phyloP scores from a whole-genome alignment of 1,140 invertebrate genomes.

The Scaptomyza graminum region DNA sequence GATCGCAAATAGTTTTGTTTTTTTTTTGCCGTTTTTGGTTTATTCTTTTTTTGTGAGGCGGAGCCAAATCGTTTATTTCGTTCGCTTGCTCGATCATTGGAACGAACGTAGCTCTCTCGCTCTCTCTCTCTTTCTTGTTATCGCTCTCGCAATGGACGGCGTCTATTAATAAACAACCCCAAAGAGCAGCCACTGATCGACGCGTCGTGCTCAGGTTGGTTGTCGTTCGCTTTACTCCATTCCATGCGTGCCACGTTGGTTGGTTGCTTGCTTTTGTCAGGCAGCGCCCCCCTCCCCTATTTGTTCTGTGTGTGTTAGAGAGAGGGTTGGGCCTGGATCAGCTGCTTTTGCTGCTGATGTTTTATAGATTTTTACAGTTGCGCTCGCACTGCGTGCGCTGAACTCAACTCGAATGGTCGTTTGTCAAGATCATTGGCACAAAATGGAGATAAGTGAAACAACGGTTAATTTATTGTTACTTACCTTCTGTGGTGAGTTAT shows the following conservation, averaged over 20 bases:
- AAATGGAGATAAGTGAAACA: background rate
- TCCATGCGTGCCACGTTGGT: background rate
- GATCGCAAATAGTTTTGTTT: slow-evolving; percentile 1
- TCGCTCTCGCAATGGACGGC: slow-evolving; percentile 23
- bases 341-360: slow-evolving; percentile 1
- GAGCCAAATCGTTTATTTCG: slow-evolving; percentile 1
- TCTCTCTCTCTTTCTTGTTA: slow-evolving; percentile 27
- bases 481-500: background rate
- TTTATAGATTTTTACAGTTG: slow-evolving; percentile 25
- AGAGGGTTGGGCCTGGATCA: slow-evolving; percentile 34
- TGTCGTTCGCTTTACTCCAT: slow-evolving; percentile 1
- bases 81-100: no score
- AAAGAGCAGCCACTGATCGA: slow-evolving; percentile 30
- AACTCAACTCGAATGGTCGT: slow-evolving; percentile 1
- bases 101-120: slow-evolving; percentile 3
- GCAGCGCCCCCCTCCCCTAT: slow-evolving; percentile 21
- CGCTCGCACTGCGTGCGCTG: slow-evolving; percentile 18
- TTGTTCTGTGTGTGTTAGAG: slow-evolving; percentile 5
- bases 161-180: slow-evolving; percentile 74
- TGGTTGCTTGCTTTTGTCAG: slow-evolving; percentile 24
- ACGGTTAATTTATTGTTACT: slow-evolving; percentile 2
- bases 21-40: background rate
- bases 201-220: slow-evolving; percentile 17
- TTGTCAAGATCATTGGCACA: background rate
- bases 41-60: slow-evolving; percentile 8